Percentiles rank a stretch among this genome's conserved stretches.
Conservation (phyloP, 1,140 invertebrate species). For the Bombus confusus region DNA sequence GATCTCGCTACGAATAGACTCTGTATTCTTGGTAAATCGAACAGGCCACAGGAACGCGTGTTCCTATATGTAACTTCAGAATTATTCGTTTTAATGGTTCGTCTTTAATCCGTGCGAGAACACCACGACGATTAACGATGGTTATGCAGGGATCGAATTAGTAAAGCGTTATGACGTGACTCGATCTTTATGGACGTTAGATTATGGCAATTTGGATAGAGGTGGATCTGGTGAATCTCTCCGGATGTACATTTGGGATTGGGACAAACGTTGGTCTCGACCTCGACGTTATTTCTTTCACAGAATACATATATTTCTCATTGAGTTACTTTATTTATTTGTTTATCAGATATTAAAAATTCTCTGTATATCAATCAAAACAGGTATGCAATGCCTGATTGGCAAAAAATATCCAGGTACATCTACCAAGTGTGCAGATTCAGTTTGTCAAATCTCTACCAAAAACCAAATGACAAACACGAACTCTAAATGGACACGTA, state of each 20-base stretch:
- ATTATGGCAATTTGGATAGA: slow-evolving; percentile 49
- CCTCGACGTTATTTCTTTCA: slow-evolving; percentile 39
- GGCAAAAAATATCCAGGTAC: not conserved
- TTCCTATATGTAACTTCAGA: not conserved
- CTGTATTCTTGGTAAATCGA: not conserved
- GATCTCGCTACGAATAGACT: slow-evolving; percentile 60
- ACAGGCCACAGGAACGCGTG: not conserved
- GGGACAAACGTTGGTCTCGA: slow-evolving; percentile 31
- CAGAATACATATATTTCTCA: not conserved
- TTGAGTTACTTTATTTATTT: no score
- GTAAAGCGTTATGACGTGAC: slow-evolving; percentile 60
- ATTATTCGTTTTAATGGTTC: not conserved
- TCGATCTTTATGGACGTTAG: slow-evolving; percentile 57
- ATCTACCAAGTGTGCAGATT: not conserved
- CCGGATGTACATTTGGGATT: slow-evolving; percentile 6
- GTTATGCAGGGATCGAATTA: slow-evolving; percentile 59
- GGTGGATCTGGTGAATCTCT: slow-evolving; percentile 31
- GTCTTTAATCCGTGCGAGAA: slow-evolving; percentile 74
- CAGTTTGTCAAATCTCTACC: not conserved
- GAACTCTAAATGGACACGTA: not conserved
- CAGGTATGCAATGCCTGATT: no score
- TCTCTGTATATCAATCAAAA: not conserved
- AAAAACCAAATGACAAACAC: not conserved
- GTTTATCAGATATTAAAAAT: not conserved
- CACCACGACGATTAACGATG: slow-evolving; percentile 65